Base-by-base conservation (phyloP, 2,888 invertebrate genomes). In the Pycnomerus fuliginosus region DNA sequence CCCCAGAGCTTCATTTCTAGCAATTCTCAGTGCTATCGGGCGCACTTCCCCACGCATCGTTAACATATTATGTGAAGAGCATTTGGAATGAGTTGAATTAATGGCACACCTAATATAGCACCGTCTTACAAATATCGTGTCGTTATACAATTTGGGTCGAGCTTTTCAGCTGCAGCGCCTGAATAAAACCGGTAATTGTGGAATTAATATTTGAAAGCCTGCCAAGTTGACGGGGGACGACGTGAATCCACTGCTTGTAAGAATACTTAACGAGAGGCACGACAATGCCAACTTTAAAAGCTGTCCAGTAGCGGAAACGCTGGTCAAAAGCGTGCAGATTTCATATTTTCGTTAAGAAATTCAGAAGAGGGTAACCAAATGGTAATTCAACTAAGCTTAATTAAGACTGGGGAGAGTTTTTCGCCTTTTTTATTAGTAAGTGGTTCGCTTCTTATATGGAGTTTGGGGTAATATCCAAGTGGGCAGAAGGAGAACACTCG, bases 181-280 rank as follows among this genome's bases (percentile, higher is more conserved):
- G 68, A 69, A 70, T 68, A 64, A 68, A 67, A 66, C 70, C 69
- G 67, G 72, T 71, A 70, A 71, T 72, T 71, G 71, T 68, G 61
- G 67, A 70, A 70, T 72, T 71, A 72, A 71, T 72, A 71, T 70
- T 72, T 72, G 69, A 71, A 67, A 65, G 62, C 61, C 60, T 62
- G 65, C 64, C 61, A 60, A 58, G 41, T 52, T 46, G 45, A 40
- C 43, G 49, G 41, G 23, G 44, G 43, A 35, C 34, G 48, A 44
- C 45, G 43, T 41, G 38, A 44, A 48, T 41, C 44, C 42, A 42
- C 44, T 42, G 45, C 41, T 46, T 44, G 48, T 43, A 44, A 45
- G 51, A 55, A 55, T 53, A 46, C 39, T 41, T 37, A 45, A 40
- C 34, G 29, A 29, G 28, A 40, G 39, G 20, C 28, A 27, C 23